Evolutionary conservation across 2,797 vertebrate species (phyloP), one percentile per base, ranked within the genome.

Genomic region (Gymnoscopelus microlampas): DNA sequence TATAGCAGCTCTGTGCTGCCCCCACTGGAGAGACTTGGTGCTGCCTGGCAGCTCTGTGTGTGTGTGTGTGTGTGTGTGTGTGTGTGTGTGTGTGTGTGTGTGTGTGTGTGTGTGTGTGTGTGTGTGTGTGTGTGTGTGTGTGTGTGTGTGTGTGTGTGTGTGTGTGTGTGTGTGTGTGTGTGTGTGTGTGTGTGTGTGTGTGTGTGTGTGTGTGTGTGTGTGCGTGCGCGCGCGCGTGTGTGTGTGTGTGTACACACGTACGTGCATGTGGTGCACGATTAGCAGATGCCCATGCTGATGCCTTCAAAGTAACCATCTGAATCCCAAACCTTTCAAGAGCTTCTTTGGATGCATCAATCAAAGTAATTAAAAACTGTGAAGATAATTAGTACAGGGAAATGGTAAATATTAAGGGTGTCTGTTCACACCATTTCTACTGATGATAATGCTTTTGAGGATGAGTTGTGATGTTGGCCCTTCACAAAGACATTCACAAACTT

Each of bases 321-420:
- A 82, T 73, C 67, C 66, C 60, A 54, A 56, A 72, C 71, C 61
- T 80, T 82, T 85, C 63, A 86, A 85, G 74, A 26, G 56, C 63
- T 55, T 87, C 76, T 86, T 88, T 67, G 74, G 70, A 89, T 76
- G 74, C 66, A 85, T 88, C 19, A 19, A 19, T 19, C 19, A 19
- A 19, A 19, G 19, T 1, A 89, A 88, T 86, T 87, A 89, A 9
- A 77, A 48, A 54, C 77, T 71, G 76, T 83, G 76, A 48, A 78
- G 75, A 83, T 88, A 87, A 91, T 88, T 86, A 83, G 70, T 53
- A 71, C 64, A 77, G 69, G 63, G 74, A 75, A 90, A 79, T 76
- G 76, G 71, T 77, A 88, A 88, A 89, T 78, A 81, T 84, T 82
- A 74, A 73, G 56, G 56, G 68, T 66, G 76, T 54, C 19, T 76